Evolutionary conservation across 2,113 vertebrate species (phyloP), one percentile per base, ranked within the genome.

Genomic region (Dicaeum eximium): DNA sequence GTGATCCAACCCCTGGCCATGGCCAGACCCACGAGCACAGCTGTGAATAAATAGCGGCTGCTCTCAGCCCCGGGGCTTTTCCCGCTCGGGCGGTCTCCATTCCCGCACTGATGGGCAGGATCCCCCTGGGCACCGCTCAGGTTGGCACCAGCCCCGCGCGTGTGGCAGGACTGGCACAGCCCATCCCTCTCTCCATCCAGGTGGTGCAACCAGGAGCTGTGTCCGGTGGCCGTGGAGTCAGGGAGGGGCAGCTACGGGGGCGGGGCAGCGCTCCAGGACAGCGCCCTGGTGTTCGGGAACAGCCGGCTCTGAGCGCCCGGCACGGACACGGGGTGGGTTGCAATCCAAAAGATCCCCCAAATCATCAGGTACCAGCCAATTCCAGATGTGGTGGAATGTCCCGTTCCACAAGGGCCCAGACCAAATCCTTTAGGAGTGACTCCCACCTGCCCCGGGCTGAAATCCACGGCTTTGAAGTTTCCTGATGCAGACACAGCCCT

Each of bases 151-250:
- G 44, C 27, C 2, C 45, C 3, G 22, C 4, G 45, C 15, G 57
- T 1, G 3, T 2, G 8, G 24, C 1, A 1, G 21, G 28, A 7
- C 40, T 11, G 3, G 3, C 57, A 19, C 48, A 21, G 38, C 19
- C 79, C 7, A 1, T 14, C 5, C n/a, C 33, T 2, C 53, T 83
- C 44, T 40, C 51, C 21, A 8, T 53, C 14, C 96, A 99, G 99
- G 93, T 99, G 99, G 98, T 98, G 98, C 92, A 93, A 97, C 60
- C 98, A 98, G 61, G 98, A 99, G 66, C 82, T 98, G 72, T 98
- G 98, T 80, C 98, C 97, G 0, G 97, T 98, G 74, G 93, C 86
- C 47, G 62, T 30, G 6, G 97, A 97, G 74, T 86, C 96, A 3
- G 22, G 13, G 10, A 96, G 50, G 24, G 94, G 98, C 64, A 97